Conservation (phyloP, 2,113 vertebrate genomes). For the Asarcornis scutulata region DNA sequence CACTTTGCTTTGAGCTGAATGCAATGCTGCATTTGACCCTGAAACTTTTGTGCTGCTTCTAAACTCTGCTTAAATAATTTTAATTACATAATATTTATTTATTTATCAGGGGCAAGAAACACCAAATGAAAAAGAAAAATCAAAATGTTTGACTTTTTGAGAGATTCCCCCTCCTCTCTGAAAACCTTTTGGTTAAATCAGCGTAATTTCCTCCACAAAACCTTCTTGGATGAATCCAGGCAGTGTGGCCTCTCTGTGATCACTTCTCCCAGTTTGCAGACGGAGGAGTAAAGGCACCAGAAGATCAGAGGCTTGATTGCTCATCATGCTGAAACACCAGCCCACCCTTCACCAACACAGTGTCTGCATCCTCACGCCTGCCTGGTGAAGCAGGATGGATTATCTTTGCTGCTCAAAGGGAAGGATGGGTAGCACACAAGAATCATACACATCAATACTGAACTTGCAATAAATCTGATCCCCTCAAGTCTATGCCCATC, state of each 20-base stretch:
- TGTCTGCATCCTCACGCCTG: neutral
- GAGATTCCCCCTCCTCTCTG: fast-evolving
- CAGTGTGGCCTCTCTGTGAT: neutral
- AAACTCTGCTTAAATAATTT: neutral
- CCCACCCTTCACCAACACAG: neutral
- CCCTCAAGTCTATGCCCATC: neutral
- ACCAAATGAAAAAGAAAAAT: neutral
- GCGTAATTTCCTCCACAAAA: neutral
- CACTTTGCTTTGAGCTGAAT: neutral
- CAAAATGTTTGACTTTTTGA: neutral
- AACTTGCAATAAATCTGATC: no score
- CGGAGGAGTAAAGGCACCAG: neutral
- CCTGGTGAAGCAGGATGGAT: neutral
- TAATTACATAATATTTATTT: neutral
- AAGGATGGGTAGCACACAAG: neutral
- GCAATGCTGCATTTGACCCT: neutral
- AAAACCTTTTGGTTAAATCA: neutral
- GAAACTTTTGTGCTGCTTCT: neutral
- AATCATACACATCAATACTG: neutral
- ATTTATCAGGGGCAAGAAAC: neutral
- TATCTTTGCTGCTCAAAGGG: neutral
- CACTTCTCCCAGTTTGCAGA: neutral
- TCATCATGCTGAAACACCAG: fast-evolving
- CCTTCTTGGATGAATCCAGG: neutral
- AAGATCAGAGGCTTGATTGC: neutral